A percentile compares a stretch with the other conserved stretches of the same genome.
Evolutionary conservation across 2,113 vertebrate genomes (phyloP).

Genomic region (Rhea pennata): DNA sequence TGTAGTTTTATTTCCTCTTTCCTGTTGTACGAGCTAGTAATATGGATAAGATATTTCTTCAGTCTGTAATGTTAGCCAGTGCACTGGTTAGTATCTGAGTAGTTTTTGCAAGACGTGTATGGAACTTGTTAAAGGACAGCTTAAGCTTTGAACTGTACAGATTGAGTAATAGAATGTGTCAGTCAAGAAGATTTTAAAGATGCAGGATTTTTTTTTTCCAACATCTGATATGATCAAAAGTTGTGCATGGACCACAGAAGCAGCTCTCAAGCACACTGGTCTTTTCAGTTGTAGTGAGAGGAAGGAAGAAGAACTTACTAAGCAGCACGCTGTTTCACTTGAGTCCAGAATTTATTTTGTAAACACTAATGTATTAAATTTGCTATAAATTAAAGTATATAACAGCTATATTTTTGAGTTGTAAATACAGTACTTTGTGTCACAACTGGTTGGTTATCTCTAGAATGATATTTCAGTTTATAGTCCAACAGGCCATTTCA

Average conservation of each 20-base stretch:
- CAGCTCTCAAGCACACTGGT: constrained; percentile 61
- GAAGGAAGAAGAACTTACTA: constrained; percentile 61
- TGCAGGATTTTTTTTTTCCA: constrained; percentile 36
- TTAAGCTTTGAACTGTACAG: constrained; percentile 39
- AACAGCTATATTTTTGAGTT: constrained; percentile 80
- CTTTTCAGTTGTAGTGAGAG: constrained; percentile 49
- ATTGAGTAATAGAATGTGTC: constrained; percentile 61
- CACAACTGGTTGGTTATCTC: constrained; percentile 57
- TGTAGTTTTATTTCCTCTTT: constrained; percentile 66
- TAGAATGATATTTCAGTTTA: constrained; percentile 48
- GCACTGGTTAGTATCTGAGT: constrained; percentile 70
- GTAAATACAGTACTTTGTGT: constrained; percentile 78
- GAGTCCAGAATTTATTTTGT: constrained; percentile 84
- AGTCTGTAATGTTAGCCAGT: constrained; percentile 72
- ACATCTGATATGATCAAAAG: background rate
- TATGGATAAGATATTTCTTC: constrained; percentile 16
- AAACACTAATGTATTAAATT: constrained; percentile 99
- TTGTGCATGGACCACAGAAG: constrained; percentile 34
- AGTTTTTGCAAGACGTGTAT: constrained; percentile 66
- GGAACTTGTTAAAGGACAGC: constrained; percentile 41
- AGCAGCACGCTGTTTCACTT: constrained; percentile 64
- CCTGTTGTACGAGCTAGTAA: constrained; percentile 66
- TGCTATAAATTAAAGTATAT: constrained; percentile 96
- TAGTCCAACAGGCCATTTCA: constrained; percentile 70
- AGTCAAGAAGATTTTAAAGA: constrained; percentile 54